phyloP scores from a whole-genome alignment of 2,888 invertebrate genomes.

The Hyalella azteca region DNA sequence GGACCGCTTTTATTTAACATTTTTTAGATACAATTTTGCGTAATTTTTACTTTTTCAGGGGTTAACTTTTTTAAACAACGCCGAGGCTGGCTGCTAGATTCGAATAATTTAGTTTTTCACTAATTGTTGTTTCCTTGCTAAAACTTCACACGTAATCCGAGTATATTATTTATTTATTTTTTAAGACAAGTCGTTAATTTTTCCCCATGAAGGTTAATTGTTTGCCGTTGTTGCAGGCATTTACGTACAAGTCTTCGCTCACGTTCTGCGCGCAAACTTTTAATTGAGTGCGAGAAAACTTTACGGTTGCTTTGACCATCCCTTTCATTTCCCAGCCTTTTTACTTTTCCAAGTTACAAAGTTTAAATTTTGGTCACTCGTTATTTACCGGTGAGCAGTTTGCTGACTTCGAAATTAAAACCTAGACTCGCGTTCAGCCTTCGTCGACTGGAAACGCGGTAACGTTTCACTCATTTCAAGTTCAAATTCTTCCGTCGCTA shows the following conservation, averaged over 20 bases:
- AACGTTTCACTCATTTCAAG: too few species aligned
- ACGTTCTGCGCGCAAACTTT: slow-evolving; percentile 29
- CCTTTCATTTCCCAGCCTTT: slow-evolving; percentile 15
- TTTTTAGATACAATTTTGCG: too few species aligned
- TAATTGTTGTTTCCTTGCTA: too few species aligned
- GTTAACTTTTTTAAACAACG: too few species aligned
- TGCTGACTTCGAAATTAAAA: background rate
- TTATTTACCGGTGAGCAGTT: slow-evolving; percentile 34
- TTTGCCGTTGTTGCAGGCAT: background rate
- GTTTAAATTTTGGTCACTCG: slow-evolving; percentile 27
- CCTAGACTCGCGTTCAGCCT: too few species aligned
- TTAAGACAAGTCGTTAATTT: background rate
- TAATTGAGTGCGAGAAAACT: slow-evolving; percentile 36
- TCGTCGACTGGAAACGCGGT: too few species aligned
- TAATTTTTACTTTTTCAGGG: too few species aligned
- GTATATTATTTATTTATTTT: too few species aligned
- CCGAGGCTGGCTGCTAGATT: too few species aligned
- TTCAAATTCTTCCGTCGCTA: too few species aligned
- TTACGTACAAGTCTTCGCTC: slow-evolving; percentile 27
- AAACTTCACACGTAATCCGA: too few species aligned
- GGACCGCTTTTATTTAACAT: background rate
- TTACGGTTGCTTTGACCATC: slow-evolving; percentile 35
- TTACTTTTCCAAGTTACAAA: slow-evolving; percentile 13
- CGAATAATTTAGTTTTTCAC: too few species aligned
- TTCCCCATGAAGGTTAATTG: slow-evolving; percentile 6